Conservation (phyloP, 2,113 vertebrate species). For the Phalacrocorax aristotelis region DNA sequence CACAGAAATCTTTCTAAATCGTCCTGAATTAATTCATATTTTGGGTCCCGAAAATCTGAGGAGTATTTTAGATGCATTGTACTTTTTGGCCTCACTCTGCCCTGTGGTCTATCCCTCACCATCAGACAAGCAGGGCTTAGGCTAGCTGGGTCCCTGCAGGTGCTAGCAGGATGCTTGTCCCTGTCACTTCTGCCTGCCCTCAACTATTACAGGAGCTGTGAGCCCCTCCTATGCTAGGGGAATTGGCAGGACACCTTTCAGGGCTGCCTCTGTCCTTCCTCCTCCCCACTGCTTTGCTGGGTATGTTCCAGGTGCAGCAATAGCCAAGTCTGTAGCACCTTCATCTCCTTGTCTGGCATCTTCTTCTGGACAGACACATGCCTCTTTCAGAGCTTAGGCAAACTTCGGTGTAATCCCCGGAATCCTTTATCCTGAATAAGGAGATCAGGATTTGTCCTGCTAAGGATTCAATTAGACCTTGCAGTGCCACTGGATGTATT, state of each 20-base stretch:
- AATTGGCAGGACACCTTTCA: neutral
- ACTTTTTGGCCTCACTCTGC: neutral
- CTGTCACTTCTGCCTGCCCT: neutral
- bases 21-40: neutral
- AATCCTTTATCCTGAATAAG: neutral
- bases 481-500: neutral
- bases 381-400: neutral
- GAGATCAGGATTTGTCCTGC: neutral
- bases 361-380: neutral
- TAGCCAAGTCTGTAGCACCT: neutral
- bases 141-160: neutral
- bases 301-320: neutral
- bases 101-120: neutral
- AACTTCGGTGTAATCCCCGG: neutral
- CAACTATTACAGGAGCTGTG: neutral
- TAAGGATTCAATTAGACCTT: neutral
- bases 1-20: neutral
- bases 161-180: neutral
- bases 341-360: neutral
- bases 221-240: neutral
- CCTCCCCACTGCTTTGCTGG: neutral
- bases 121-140: neutral
- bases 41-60: neutral
- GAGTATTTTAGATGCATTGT: neutral
- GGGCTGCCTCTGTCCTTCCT: neutral